Conservation (phyloP, 2,113 vertebrate species). For the Clarias batrachus region DNA sequence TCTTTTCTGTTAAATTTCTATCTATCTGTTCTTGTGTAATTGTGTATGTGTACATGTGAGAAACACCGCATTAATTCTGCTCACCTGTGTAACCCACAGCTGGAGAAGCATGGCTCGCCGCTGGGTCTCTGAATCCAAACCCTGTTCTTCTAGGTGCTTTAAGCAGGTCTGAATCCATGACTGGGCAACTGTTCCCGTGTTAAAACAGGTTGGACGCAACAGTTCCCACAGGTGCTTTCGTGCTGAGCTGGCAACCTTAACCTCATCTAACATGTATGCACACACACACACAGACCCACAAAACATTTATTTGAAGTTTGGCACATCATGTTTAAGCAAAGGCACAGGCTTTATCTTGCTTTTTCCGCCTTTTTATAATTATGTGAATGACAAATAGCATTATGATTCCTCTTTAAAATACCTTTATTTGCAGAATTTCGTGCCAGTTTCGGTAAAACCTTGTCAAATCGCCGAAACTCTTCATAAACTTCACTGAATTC, state of each 20-base stretch:
- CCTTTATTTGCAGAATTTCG: conserved; percentile 66
- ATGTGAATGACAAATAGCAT: background rate
- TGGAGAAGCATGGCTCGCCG: conserved; percentile 75
- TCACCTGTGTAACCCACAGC: conserved; percentile 83
- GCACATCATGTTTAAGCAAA: background rate
- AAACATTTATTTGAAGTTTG: background rate
- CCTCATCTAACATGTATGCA: conserved; percentile 60
- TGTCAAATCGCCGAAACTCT: conserved; percentile 78
- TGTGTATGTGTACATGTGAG: conserved; percentile 6
- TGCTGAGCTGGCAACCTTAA: conserved; percentile 50
- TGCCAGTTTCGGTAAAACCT: conserved; percentile 75
- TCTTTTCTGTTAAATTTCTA: background rate
- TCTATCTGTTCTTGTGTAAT: background rate
- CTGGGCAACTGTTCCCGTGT: conserved; percentile 40
- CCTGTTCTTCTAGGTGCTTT: conserved; percentile 66
- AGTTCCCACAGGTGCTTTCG: conserved; percentile 72
- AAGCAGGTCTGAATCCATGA: conserved; percentile 78
- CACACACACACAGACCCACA: background rate
- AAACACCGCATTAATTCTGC: background rate
- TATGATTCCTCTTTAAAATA: conserved; percentile 42
- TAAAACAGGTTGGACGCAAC: conserved; percentile 56
- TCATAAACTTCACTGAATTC: conserved; percentile 68
- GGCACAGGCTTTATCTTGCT: background rate
- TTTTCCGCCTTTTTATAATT: background rate
- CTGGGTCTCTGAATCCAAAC: conserved; percentile 70